Base-by-base conservation (phyloP, 2,888 invertebrate genomes). In the Sturmia bella region DNA sequence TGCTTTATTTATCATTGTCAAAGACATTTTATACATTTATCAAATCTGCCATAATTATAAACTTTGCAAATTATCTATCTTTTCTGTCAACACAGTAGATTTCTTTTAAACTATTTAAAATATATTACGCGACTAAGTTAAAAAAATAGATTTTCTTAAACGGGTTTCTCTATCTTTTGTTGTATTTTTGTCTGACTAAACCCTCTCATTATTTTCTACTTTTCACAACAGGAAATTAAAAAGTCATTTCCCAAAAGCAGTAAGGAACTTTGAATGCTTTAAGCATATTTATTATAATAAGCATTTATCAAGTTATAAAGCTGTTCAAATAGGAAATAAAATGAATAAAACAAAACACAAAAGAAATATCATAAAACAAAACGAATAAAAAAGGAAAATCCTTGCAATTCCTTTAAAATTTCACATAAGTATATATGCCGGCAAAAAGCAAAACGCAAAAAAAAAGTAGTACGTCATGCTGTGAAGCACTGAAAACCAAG, bases 211-310 rank as follows among this genome's bases (percentile, higher is more conserved):
- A 15, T 54, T 64, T 56, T 66, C 39, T 66, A n/a, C 74, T 74
- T 66, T 48, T 39, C 45, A 21, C 37, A 57, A 24, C 79, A 74
- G 79, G 79, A 80, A 80, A 80, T 80, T 80, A 80, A 80, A 80
- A 80, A 80, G 73, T 74, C 68, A 80, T 74, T 80, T 74, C 69
- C 74, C 54, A 59, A 66, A 78, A 73, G 66, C 41, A 17, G 54
- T 54, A 54, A 68, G 54, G 27, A 68, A 69, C 61, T 56, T 63
- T 56, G 41, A 74, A 69, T 48, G 68, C 74, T 74, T 56, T 24
- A 50, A 80, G 73, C 74, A 19, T 37, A 52, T 61, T 63, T 45
- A 64, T 73, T 48, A 56, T 69, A 74, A 63, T 68, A 68, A 74
- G 79, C 63, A 63, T 74, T 74, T 69, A 69, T 74, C 52, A 68